Conservation (phyloP, 2,888 invertebrate species). For the Caenorhabditis panamensis region DNA sequence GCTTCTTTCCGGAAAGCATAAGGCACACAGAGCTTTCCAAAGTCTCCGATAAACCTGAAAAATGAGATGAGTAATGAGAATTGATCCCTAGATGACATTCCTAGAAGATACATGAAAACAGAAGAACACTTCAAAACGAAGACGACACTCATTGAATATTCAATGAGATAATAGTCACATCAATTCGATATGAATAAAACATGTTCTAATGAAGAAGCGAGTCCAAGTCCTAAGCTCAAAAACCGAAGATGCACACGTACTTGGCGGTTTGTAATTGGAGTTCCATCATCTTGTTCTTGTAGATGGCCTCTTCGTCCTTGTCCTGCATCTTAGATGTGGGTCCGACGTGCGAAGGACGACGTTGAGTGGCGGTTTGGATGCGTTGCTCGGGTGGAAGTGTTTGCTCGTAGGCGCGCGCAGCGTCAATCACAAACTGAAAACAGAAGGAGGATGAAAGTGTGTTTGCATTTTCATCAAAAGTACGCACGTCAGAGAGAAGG, state of each 20-base stretch:
- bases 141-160: constrained; percentile 32
- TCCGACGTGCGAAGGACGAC: constrained; percentile 35
- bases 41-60: constrained; percentile 75
- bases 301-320: constrained; percentile 52
- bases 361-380: constrained; percentile 70
- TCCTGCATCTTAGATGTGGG: constrained; percentile 24
- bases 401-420: constrained; percentile 62
- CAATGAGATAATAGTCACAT: constrained; percentile 44
- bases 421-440: constrained; percentile 61
- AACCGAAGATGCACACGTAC: constrained; percentile 13
- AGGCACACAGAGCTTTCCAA: constrained; percentile 73
- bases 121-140: constrained; percentile 14
- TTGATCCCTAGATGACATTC: too few relatives aligned
- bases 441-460: not conserved
- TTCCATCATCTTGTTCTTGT: constrained; percentile 51
- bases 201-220: constrained; percentile 38
- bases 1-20: constrained; percentile 80
- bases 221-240: not conserved
- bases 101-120: constrained; percentile 41
- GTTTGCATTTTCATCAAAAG: not conserved
- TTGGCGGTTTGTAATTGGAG: constrained; percentile 60
- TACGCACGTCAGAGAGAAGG: constrained; percentile 71
- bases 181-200: constrained; percentile 45
- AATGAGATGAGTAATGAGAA: not conserved
- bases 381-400: constrained; percentile 76